These are phyloP conservation scores for Panopea generosa DNA, from an alignment of 2,888 invertebrate genomes.

Conservation along the genomic window DNA sequence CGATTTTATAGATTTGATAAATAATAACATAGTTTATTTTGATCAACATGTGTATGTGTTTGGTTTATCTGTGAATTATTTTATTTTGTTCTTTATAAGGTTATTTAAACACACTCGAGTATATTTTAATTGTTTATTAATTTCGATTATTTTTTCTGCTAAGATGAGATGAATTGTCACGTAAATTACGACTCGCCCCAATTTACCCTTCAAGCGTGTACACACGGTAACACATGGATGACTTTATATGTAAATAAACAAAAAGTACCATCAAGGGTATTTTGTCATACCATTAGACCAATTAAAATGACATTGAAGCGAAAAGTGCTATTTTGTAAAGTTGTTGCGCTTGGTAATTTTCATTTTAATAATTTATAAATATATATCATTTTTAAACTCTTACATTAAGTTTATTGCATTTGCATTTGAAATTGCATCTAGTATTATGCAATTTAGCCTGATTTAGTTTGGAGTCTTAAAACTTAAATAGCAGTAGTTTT, in stretches of 20 bases:
- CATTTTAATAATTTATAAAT: background rate
- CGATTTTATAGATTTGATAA: background rate
- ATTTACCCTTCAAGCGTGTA: background rate
- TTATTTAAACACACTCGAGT: too few relatives aligned
- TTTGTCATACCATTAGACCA: too few relatives aligned
- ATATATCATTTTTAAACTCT: background rate
- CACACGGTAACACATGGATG: background rate
- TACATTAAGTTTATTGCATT: background rate
- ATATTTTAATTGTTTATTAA: background rate
- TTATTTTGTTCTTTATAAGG: too few relatives aligned
- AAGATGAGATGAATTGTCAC: background rate
- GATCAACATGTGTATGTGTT: too few relatives aligned
- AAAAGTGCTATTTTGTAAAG: background rate
- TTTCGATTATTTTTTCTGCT: background rate
- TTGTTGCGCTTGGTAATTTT: background rate
- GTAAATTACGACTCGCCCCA: background rate
- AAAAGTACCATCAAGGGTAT: background rate
- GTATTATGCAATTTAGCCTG: too few relatives aligned
- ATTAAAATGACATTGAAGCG: too few relatives aligned
- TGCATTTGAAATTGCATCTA: too few relatives aligned
- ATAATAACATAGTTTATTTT: background rate
- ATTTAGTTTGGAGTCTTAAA: too few relatives aligned
- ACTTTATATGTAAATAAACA: conserved; percentile 18
- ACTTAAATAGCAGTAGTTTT: too few relatives aligned
- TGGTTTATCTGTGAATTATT: too few relatives aligned